Conservation (phyloP, 2,113 vertebrate species). For the Origma solitaria region DNA sequence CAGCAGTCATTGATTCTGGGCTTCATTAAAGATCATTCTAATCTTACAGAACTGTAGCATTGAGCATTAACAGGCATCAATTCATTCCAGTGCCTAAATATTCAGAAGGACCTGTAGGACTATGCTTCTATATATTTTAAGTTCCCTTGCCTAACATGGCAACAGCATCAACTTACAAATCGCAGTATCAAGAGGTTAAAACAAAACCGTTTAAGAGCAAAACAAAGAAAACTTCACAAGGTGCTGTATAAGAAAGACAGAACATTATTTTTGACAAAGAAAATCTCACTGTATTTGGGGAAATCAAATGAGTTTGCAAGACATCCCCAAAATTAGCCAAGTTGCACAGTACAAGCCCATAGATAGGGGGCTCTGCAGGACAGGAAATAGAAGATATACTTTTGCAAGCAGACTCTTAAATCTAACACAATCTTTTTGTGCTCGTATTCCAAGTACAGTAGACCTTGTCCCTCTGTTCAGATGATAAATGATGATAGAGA, state of each 20-base stretch:
- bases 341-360: neutral
- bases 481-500: slow-evolving; percentile 53
- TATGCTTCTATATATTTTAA: neutral
- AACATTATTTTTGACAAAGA: neutral
- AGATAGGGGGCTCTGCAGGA: slow-evolving; percentile 61
- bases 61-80: neutral
- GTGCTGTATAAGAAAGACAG: neutral
- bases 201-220: neutral
- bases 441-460: slow-evolving; percentile 7
- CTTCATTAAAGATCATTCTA: neutral
- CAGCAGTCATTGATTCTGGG: neutral
- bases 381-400: neutral
- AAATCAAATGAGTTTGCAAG: neutral
- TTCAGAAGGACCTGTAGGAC: neutral
- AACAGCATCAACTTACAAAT: neutral
- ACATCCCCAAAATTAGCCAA: neutral
- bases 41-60: neutral
- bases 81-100: neutral
- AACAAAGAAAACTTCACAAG: neutral
- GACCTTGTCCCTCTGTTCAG: slow-evolving; percentile 31
- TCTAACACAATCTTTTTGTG: neutral
- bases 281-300: neutral
- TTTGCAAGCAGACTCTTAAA: slow-evolving; percentile 27
- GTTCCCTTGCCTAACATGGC: neutral
- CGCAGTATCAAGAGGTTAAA: neutral